Evolutionary conservation across 2,113 vertebrate genomes (phyloP), one percentile per base, ranked within the genome.

Genomic region (Phylloscopus trochiloides): DNA sequence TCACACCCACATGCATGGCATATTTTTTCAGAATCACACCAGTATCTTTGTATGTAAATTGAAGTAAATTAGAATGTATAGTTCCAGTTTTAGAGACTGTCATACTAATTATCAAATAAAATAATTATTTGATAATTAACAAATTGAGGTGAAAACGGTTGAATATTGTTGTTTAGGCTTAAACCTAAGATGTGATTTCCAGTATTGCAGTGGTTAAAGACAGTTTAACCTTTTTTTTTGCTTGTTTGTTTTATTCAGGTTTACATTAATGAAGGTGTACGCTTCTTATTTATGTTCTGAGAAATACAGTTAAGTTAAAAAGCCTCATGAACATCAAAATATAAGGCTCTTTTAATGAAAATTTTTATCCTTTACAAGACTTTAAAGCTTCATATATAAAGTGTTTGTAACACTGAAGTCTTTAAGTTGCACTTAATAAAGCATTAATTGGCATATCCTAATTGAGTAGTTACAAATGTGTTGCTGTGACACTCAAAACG

Each of bases 401-500:
- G 32, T 65, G 36, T 42, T 90, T 50, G 17, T 50, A 63, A 74
- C 32, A 36, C 7, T n/a, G 25, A 65, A 43, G 14, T 57, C 36
- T 90, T 74, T 54, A 81, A 75, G 34, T 63, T 86, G 48, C 24
- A 36, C 18, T 87, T 79, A 68, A 42, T 52, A 59, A 94, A 86
- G 51, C 68, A 36, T 92, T 95, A 92, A 70, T 95, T 97, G 96
- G 94, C 92, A 95, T 97, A 97, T 97, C 98, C 97, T 98, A 98
- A 98, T 98, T 98, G 97, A 97, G 95, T 97, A 97, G 98, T 98
- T 98, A 98, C 90, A 90, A 97, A 98, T 97, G 96, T 98, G 96
- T 97, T 97, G 96, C 96, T 93, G 94, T 98, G 97, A 86, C 96
- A 95, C 92, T 58, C 65, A 94, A 96, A 97, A 95, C 91, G 93